These are phyloP conservation scores for Plectropomus leopardus DNA, from an alignment of 2,113 vertebrate species.

Conservation along the genomic window DNA sequence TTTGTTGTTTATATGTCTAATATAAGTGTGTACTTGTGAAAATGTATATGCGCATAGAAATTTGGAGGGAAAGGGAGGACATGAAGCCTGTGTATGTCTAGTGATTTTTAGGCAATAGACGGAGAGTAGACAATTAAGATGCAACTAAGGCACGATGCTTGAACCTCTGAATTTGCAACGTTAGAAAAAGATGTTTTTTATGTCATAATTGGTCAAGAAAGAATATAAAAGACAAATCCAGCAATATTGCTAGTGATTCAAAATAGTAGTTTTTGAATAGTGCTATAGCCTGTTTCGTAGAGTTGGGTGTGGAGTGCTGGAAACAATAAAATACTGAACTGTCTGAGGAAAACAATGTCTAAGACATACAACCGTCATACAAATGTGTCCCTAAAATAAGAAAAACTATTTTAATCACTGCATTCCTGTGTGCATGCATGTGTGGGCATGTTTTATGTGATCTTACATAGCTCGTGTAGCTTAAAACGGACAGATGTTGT, in stretches of 20 bases:
- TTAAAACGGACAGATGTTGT: conserved; percentile 51
- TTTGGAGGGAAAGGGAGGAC: not conserved
- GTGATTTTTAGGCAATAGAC: not conserved
- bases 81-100: not conserved
- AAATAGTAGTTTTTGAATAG: not conserved
- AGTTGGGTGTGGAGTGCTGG: not conserved
- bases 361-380: not conserved
- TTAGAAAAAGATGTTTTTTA: not conserved
- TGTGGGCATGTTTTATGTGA: conserved; percentile 1
- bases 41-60: too few relatives aligned
- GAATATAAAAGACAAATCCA: not conserved
- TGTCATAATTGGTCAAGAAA: not conserved
- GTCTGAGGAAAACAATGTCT: not conserved
- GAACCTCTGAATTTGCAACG: not conserved
- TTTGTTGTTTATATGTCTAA: too few relatives aligned
- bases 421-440: not conserved
- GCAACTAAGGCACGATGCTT: not conserved
- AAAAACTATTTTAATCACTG: not conserved
- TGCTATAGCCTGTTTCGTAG: too few relatives aligned
- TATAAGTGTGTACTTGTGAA: too few relatives aligned
- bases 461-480: conserved; percentile 78
- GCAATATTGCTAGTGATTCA: not conserved
- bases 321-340: not conserved
- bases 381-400: too few relatives aligned
- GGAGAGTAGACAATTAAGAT: not conserved